phyloP scores from a whole-genome alignment of 2,888 invertebrate species.

The Stramonita haemastoma region DNA sequence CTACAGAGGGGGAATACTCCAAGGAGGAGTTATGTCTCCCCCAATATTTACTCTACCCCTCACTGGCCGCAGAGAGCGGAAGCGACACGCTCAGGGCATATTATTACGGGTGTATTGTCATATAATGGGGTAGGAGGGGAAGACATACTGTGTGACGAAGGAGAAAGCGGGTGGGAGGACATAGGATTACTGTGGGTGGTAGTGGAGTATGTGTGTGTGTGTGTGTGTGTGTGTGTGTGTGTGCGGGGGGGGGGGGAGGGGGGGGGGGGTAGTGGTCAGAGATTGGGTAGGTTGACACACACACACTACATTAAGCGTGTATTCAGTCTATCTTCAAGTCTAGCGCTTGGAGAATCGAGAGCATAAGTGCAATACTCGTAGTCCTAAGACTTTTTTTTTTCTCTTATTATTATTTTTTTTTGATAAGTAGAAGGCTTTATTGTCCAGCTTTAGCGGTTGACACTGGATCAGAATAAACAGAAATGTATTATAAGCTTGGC shows the following conservation, averaged over 20 bases:
- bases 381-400: too few relatives aligned
- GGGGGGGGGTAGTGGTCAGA: neutral
- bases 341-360: too few relatives aligned
- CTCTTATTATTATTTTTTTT: too few relatives aligned
- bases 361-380: too few relatives aligned
- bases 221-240: constrained; percentile 18
- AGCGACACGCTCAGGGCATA: constrained; percentile 23
- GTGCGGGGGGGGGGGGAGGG: neutral
- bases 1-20: neutral
- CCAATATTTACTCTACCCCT: constrained; percentile 29
- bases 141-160: neutral
- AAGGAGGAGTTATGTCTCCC: constrained; percentile 27
- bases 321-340: too few relatives aligned
- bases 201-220: neutral
- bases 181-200: neutral
- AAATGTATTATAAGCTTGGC: neutral
- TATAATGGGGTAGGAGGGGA: constrained; percentile 7
- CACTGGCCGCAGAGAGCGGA: constrained; percentile 5
- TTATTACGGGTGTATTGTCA: constrained; percentile 33
- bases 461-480: constrained; percentile 12
- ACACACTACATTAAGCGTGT: too few relatives aligned
- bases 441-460: neutral
- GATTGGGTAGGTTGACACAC: too few relatives aligned
- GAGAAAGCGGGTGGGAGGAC: neutral
- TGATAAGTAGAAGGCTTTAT: neutral